phyloP scores from a whole-genome alignment of 2,113 vertebrate genomes.

The Picathartes gymnocephalus region DNA sequence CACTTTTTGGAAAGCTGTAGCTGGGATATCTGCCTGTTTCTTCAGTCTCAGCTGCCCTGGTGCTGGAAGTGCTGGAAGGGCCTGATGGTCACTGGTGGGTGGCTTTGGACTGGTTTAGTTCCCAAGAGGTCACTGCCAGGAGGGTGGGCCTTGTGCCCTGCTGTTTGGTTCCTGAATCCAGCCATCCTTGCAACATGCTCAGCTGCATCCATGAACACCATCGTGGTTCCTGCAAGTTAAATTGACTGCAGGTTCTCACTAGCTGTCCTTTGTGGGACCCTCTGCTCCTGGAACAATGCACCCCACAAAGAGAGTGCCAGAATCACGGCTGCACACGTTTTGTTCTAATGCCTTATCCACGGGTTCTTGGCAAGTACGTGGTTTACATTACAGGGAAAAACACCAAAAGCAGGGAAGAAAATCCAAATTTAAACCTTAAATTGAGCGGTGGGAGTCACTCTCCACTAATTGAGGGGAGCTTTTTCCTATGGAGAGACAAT shows the following conservation, averaged over 20 bases:
- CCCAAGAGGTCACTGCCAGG: not conserved
- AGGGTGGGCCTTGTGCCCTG: not conserved
- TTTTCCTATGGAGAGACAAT: conserved; percentile 20
- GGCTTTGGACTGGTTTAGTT: not conserved
- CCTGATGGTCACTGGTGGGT: not conserved
- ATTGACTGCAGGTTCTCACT: not conserved
- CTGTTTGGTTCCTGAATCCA: not conserved
- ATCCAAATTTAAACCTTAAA: conserved; percentile 26
- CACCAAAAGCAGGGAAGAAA: not conserved
- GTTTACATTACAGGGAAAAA: not conserved
- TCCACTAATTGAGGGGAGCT: not conserved
- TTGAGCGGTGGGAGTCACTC: conserved; percentile 9
- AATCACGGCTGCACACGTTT: not conserved
- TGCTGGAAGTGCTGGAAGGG: not conserved
- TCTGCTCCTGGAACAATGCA: not conserved
- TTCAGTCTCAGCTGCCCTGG: not conserved
- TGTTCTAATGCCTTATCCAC: not conserved
- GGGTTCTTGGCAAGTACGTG: not conserved
- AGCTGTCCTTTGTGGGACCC: not conserved
- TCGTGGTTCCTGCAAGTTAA: fast-evolving
- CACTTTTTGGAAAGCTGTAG: not conserved
- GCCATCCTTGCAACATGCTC: not conserved
- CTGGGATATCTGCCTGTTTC: not conserved
- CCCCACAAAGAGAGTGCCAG: not conserved
- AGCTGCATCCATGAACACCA: not conserved